phyloP scores from a whole-genome alignment of 2,888 invertebrate species.

The Aphodius granarius region DNA sequence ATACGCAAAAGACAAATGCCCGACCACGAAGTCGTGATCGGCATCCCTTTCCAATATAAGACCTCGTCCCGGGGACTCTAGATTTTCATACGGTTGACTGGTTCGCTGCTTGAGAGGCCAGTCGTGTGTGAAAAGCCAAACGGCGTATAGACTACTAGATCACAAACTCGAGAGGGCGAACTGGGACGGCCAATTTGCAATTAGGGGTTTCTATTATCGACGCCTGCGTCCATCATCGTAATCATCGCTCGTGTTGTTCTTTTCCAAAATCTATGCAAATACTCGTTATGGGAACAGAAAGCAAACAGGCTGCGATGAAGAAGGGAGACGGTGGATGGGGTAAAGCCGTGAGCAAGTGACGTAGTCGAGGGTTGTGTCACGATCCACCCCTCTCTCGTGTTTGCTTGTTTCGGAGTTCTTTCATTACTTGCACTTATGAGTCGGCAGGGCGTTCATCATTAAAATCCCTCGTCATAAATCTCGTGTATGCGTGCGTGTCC shows the following conservation, averaged over 20 bases:
- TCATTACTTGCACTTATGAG: neutral
- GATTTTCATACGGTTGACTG: neutral
- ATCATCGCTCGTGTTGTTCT: neutral
- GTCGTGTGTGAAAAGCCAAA: neutral
- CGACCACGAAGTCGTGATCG: neutral
- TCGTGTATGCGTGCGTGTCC: neutral
- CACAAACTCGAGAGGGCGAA: neutral
- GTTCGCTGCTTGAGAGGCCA: neutral
- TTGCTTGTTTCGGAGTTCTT: neutral
- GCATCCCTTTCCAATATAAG: neutral
- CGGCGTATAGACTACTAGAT: neutral
- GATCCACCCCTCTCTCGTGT: neutral
- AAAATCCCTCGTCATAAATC: neutral
- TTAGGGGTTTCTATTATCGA: neutral
- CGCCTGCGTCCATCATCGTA: neutral
- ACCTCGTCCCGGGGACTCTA: neutral
- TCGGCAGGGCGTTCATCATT: neutral
- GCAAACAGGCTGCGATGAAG: neutral
- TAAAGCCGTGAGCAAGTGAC: neutral
- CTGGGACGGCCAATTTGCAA: neutral
- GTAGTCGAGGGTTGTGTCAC: neutral
- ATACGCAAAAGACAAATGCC: neutral
- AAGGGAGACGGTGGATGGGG: neutral
- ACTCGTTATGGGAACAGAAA: neutral
- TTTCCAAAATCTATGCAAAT: neutral